Base-by-base conservation (phyloP, 2,888 invertebrate genomes). In the Metacarcinus magister region DNA sequence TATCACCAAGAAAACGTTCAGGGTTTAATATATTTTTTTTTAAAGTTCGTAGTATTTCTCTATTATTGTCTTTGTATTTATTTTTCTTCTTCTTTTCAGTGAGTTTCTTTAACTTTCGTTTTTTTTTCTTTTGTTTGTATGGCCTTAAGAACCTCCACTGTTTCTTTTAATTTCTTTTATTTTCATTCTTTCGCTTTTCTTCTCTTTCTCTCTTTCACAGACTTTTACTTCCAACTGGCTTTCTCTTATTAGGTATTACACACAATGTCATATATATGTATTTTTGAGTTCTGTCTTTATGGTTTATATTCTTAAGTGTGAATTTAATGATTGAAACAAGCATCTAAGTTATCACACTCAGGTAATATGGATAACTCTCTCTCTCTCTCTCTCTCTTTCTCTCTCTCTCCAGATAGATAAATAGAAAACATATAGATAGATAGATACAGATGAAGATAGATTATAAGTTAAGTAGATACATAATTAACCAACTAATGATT, bases 341-440 rank as follows among this genome's bases (percentile, higher is more conserved):
- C 10, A n/a, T 75, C 28, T 8, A 75, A 75, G n/a, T 10, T 75
- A 19, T 23, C 23, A 60, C 3, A 60, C 23, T 19, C 60, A 60
- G 19, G 23, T 60, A 23, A 23, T 60, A 60, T 48, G 13, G 48
- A 28, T 91, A 48, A 91, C 46, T 19, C 23, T 46, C 16, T 46
- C 46, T n/a, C 44, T 43, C 39, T 46, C 32, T 46, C 23, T 39
- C 48, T 7, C 82, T 89, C 75, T 28, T 44, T 93, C 44, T 46
- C n/a, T 87, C 8, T 44, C 16, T 46, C 43, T 82, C 7, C 43
- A 75, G 44, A 95, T 43, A 95, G 46, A 75, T 82, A 95, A 93
- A 92, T 93, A 94, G 46, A 93, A 91, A 48, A 93, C 46, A 95
- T 95, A 95, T 93, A 93, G 32, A 95, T 93, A 95, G 44, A 93